A percentile compares a stretch with the other conserved stretches of the same genome.
Evolutionary conservation across 1,140 invertebrate genomes (phyloP).

Genomic region (Drosophila auraria): DNA sequence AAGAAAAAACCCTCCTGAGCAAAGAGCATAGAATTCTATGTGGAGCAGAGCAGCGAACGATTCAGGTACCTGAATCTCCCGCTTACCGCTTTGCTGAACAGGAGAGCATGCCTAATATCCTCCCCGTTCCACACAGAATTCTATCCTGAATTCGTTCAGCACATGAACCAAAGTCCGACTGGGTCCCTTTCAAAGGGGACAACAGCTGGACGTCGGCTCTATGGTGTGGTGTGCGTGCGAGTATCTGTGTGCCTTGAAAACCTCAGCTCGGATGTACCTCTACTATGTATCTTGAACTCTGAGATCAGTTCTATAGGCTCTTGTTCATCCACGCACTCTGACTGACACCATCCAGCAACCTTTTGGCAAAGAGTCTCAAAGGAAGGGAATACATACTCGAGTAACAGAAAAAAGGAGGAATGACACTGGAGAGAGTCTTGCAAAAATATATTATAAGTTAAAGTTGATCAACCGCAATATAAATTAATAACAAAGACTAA

Average conservation of each 20-base stretch:
- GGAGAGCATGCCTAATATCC: too few species aligned
- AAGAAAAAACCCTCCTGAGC: too few species aligned
- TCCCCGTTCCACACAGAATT: too few species aligned
- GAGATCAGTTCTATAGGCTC: slow-evolving; percentile 1
- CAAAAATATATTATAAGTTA: slow-evolving; percentile 22
- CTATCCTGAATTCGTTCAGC: too few species aligned
- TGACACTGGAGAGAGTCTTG: neutral
- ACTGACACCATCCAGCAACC: slow-evolving; percentile 24
- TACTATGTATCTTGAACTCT: slow-evolving; percentile 6
- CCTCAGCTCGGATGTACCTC: slow-evolving; percentile 28
- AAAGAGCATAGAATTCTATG: too few species aligned
- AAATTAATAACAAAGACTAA: slow-evolving; percentile 52
- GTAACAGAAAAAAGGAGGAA: neutral
- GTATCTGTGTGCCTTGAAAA: slow-evolving; percentile 39
- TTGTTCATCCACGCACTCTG: slow-evolving; percentile 14
- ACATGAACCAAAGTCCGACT: too few species aligned
- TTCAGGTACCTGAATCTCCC: too few species aligned
- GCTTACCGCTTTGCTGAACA: too few species aligned
- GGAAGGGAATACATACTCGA: neutral
- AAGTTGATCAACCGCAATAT: slow-evolving; percentile 57
- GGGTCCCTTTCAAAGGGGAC: slow-evolving; percentile 38
- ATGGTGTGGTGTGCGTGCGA: slow-evolving; percentile 23
- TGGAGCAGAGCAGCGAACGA: too few species aligned
- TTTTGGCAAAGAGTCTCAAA: neutral
- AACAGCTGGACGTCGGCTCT: slow-evolving; percentile 46